These are phyloP conservation scores for Andrena trimmerana DNA, from an alignment of 2,888 invertebrate genomes.

Conservation along the genomic window DNA sequence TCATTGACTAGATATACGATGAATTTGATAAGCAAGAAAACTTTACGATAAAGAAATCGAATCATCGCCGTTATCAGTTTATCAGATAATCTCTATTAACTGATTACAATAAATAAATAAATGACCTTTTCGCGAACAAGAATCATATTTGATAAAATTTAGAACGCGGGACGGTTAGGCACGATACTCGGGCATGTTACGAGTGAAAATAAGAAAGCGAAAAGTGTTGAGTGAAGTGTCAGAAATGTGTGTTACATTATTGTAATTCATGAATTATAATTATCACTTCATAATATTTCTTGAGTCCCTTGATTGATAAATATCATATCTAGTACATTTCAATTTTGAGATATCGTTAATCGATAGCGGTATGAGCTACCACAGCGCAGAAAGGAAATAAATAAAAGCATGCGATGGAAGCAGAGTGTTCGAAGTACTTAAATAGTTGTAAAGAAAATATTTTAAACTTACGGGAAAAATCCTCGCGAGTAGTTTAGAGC, in stretches of 20 bases:
- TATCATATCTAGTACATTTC: neutral
- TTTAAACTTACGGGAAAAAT: slow-evolving; percentile 29
- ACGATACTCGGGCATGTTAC: neutral
- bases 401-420: neutral
- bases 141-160: neutral
- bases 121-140: neutral
- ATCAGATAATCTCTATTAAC: neutral
- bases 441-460: neutral
- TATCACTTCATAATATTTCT: neutral
- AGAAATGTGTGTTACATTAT: neutral
- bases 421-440: neutral
- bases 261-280: neutral
- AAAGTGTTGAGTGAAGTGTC: neutral
- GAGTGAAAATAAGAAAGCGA: neutral
- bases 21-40: slow-evolving; percentile 33
- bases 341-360: neutral
- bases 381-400: neutral
- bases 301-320: neutral
- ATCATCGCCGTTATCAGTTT: slow-evolving; percentile 28
- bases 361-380: neutral
- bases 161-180: neutral
- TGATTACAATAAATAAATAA: neutral
- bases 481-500: neutral
- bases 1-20: slow-evolving; percentile 17
- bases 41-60: slow-evolving; percentile 29